Percentiles rank a stretch among this genome's conserved stretches.
Evolutionary conservation across 2,797 vertebrate species (phyloP).

Genomic region (Etheostoma nigrum): DNA sequence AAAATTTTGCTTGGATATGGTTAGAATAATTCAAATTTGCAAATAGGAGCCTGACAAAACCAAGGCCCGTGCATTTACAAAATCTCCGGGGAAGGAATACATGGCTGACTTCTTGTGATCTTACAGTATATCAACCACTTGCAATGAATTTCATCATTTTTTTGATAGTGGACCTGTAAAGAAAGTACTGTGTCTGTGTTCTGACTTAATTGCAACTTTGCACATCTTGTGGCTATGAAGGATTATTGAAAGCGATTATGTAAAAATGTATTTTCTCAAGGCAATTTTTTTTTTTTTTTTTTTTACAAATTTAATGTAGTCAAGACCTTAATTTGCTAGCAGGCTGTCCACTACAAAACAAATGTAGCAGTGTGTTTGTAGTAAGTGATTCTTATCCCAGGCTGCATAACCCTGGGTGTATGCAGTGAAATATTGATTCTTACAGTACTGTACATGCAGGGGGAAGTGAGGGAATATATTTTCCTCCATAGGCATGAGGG

Average conservation of each 20-base stretch:
- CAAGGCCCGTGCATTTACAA: conserved; percentile 16
- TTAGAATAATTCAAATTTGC: conserved; percentile 1
- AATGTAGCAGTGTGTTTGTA: conserved; percentile 44
- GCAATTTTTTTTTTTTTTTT: not conserved
- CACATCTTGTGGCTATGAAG: conserved; percentile 27
- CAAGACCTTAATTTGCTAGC: conserved; percentile 15
- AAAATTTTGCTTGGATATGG: not conserved
- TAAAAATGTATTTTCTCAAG: conserved; percentile 33
- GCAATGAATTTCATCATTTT: conserved; percentile 65
- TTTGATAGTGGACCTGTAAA: conserved; percentile 45
- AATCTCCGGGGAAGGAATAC: conserved; percentile 28
- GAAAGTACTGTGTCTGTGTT: conserved; percentile 33
- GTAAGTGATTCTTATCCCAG: conserved; percentile 25
- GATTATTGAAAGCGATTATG: conserved; percentile 40
- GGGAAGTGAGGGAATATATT: conserved; percentile 18
- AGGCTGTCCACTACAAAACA: conserved; percentile 25
- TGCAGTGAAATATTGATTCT: conserved; percentile 51
- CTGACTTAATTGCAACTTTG: conserved; percentile 21
- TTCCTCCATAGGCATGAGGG: conserved; percentile 35
- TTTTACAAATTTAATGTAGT: conserved; percentile 25
- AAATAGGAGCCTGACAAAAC: conserved; percentile 20
- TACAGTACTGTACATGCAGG: not conserved
- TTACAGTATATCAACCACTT: conserved; percentile 52
- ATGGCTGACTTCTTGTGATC: conserved; percentile 40
- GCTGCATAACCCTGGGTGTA: conserved; percentile 34